Evolutionary conservation across 37 sponge, comb jelly and placozoan genomes (phyloP), one percentile per base, ranked within the genome.

Genomic region (Diacarnus erythraeanus): DNA sequence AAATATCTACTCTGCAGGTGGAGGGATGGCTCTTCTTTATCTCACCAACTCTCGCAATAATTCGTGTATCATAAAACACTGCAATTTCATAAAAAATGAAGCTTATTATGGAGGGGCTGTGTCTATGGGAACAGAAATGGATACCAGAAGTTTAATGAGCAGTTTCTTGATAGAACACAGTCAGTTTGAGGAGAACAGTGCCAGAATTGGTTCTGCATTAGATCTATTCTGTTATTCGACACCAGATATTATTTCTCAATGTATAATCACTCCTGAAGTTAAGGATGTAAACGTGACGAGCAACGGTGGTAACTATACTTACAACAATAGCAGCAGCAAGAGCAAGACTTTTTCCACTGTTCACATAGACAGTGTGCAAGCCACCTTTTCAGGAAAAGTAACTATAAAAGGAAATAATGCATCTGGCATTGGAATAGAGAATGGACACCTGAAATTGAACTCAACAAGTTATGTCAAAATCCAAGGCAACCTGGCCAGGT

Each of bases 281-380:
- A 30, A 20, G 4, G 38, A 77, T 39, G 41, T 29, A n/a, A 77
- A 9, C 30, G 36, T 77, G 17, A 64, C 27, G 26, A 35, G 41
- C 30, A 77, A 77, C 43, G 30, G 30, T 15, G 77, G 77, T 17
- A 40, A 42, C 4, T 77, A 77, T 31, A 40, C 26, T 25, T 77
- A 77, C 64, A n/a, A 38, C 15, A 33, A 20, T 26, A 15, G 34
- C 72, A 74, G 3, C 3, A 8, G 10, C 22, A 63, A 37, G 3
- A 60, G 65, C 29, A 40, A 1, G 5, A 77, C 77, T 25, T 61
- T 40, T 35, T 75, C 85, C 36, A 66, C 81, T 9, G 26, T 90
- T 65, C 56, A 90, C 41, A 25, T 84, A 1, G 81, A 81, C 0
- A 18, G 57, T 22, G 22, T 90, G 41, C 70, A 70, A 40, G 64